phyloP scores from a whole-genome alignment of 2,113 vertebrate genomes.

The Eulacestoma nigropectus region DNA sequence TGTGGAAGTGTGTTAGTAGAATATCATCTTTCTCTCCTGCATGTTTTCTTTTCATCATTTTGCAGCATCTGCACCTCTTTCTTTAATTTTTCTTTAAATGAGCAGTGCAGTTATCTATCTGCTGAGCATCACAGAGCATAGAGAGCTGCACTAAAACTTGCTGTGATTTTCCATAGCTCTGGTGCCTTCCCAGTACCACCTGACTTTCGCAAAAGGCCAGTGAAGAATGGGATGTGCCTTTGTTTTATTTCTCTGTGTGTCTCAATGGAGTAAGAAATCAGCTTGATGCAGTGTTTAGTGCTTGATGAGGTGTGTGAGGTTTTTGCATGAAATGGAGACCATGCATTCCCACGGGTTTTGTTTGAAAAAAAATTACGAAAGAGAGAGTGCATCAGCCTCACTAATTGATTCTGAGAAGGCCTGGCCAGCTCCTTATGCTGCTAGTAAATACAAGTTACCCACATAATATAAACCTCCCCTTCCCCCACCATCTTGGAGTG shows the following conservation, averaged over 20 bases:
- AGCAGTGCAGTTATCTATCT: not conserved
- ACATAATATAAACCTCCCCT: not conserved
- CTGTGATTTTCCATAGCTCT: not conserved
- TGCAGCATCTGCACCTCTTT: not conserved
- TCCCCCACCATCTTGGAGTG: not conserved
- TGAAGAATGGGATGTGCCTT: not conserved
- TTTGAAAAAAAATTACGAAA: not conserved
- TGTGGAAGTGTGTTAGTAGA: not conserved
- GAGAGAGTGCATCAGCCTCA: not conserved
- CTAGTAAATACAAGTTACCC: not conserved
- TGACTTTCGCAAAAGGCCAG: not conserved
- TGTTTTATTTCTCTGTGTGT: not conserved
- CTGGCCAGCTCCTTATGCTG: not conserved
- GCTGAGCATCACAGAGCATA: not conserved
- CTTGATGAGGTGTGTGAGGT: constrained; percentile 21
- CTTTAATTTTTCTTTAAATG: not conserved
- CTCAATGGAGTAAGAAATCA: constrained; percentile 13
- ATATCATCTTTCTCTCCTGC: not conserved
- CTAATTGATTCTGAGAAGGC: constrained; percentile 43
- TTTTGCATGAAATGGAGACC: constrained; percentile 37
- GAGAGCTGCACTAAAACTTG: not conserved
- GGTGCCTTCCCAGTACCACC: not conserved
- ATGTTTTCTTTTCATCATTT: not conserved
- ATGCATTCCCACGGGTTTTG: not conserved
- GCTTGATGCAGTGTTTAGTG: constrained; percentile 1